phyloP scores from a whole-genome alignment of 2,113 vertebrate genomes.

The Datnioides undecimradiatus region DNA sequence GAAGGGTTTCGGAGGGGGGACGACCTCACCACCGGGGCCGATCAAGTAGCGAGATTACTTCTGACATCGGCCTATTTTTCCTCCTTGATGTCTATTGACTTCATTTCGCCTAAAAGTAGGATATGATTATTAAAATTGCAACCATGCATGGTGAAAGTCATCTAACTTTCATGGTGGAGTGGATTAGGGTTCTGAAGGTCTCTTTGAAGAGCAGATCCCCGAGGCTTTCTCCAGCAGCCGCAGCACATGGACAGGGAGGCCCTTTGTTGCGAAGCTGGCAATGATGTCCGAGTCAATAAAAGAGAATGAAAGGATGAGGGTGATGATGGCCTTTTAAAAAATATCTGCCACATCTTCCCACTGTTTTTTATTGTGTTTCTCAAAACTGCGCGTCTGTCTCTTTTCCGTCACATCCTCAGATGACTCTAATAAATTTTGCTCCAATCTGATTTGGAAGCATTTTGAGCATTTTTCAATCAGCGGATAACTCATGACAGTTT shows the following conservation, averaged over 20 bases:
- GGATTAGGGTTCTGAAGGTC: conserved; percentile 62
- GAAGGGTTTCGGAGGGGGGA: conserved; percentile 41
- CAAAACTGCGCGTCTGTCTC: conserved; percentile 8
- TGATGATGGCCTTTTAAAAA: conserved; percentile 24
- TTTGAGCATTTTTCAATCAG: conserved; percentile 54
- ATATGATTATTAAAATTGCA: conserved; percentile 84
- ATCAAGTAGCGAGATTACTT: conserved; percentile 73
- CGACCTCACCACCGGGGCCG: conserved; percentile 53
- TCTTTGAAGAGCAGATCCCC: conserved; percentile 71
- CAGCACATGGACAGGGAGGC: conserved; percentile 55
- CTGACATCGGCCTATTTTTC: conserved; percentile 72
- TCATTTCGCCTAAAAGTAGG: conserved; percentile 77
- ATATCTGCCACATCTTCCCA: conserved; percentile 14
- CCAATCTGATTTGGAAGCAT: conserved; percentile 32
- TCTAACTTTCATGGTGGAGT: conserved; percentile 68
- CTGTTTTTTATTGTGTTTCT: background rate
- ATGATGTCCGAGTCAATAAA: conserved; percentile 53
- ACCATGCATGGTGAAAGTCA: conserved; percentile 77
- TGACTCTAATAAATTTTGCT: conserved; percentile 26
- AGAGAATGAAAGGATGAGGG: conserved; percentile 32
- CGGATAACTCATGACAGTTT: conserved; percentile 41
- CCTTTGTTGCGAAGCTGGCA: conserved; percentile 65
- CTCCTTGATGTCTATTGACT: conserved; percentile 76
- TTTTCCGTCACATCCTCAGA: conserved; percentile 23
- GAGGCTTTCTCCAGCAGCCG: conserved; percentile 44